These are phyloP conservation scores for Intellagama lesueurii DNA, from an alignment of 2,797 vertebrate genomes.

Conservation along the genomic window DNA sequence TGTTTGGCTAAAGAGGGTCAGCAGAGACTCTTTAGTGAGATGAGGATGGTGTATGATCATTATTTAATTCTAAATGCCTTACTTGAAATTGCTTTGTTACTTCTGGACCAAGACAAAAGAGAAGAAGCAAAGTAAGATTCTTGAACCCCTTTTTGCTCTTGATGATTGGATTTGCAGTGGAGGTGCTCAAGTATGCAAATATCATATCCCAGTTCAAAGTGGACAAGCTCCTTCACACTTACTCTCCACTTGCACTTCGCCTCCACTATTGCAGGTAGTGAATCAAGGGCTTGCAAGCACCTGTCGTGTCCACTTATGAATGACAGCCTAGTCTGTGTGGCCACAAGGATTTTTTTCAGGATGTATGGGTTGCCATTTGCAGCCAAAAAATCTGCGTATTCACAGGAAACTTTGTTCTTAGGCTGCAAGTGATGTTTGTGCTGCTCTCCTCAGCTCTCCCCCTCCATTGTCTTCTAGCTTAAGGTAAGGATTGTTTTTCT, in stretches of 20 bases:
- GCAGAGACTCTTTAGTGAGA: constrained; percentile 81
- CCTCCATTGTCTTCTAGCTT: background rate
- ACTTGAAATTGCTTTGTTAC: constrained; percentile 92
- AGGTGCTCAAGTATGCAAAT: background rate
- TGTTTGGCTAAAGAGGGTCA: too few relatives aligned
- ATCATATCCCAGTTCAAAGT: background rate
- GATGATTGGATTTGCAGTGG: background rate
- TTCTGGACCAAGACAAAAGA: constrained; percentile 87
- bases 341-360: background rate
- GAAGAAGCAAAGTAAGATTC: constrained; percentile 93
- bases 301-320: background rate
- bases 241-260: background rate
- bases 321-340: background rate
- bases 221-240: background rate
- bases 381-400: background rate
- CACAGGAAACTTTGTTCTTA: background rate
- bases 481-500: background rate
- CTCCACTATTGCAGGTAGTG: background rate
- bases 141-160: constrained; percentile 15
- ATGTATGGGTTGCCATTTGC: background rate
- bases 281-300: background rate
- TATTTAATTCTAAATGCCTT: constrained; percentile 96
- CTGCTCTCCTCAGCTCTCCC: background rate
- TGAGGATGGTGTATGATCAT: constrained; percentile 97
- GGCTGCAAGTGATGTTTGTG: background rate